These are phyloP conservation scores for Melipona quadrifasciata DNA, from an alignment of 1,140 invertebrate species.

Conservation along the genomic window DNA sequence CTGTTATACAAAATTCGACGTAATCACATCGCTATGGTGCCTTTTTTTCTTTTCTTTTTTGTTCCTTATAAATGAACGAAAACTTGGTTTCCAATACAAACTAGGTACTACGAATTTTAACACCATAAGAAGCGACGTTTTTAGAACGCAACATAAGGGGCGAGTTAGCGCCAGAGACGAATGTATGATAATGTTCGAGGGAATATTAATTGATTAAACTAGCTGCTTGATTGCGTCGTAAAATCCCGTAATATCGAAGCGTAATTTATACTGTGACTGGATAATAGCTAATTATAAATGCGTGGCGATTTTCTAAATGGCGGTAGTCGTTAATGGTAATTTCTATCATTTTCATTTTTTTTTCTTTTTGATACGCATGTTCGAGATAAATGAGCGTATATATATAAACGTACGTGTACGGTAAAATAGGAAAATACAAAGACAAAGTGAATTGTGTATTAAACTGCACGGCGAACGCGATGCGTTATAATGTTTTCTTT, in stretches of 20 bases:
- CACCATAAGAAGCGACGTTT: slow-evolving; percentile 17
- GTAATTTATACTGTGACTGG: neutral
- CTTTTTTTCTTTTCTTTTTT: neutral
- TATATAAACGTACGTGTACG: neutral
- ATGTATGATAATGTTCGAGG: neutral
- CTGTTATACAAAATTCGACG: neutral
- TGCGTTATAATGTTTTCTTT: neutral
- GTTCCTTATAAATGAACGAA: neutral
- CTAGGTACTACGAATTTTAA: slow-evolving; percentile 36
- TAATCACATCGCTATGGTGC: neutral
- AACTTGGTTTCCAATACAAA: slow-evolving; percentile 7
- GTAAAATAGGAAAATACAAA: neutral
- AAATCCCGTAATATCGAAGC: neutral
- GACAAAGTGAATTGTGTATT: neutral
- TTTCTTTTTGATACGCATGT: neutral
- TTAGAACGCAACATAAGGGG: neutral
- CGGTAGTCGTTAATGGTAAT: neutral
- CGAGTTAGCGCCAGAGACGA: neutral
- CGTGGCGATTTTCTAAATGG: neutral
- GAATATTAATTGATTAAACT: neutral
- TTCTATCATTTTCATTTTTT: neutral
- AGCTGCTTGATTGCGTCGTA: neutral
- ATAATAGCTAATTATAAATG: neutral
- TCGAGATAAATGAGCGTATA: neutral
- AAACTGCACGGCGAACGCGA: no score